Percentiles rank a stretch among this genome's conserved stretches.
phyloP scores from a whole-genome alignment of 2,113 vertebrate genomes.

The Pungitius pungitius region DNA sequence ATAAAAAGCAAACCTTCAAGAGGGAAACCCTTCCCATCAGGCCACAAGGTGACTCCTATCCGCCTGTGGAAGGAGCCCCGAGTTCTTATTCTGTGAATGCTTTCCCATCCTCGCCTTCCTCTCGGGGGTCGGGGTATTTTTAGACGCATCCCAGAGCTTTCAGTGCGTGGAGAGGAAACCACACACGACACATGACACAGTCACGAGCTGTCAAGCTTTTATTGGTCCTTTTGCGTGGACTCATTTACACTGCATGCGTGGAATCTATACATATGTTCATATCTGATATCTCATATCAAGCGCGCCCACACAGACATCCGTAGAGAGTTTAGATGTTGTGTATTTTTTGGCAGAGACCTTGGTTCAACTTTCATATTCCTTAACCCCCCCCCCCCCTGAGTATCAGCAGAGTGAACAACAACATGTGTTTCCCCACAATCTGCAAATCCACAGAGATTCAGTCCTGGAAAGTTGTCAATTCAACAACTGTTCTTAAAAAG shows the following conservation, averaged over 20 bases:
- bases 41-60: slow-evolving; percentile 9
- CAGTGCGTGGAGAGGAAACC: slow-evolving; percentile 30
- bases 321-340: not conserved
- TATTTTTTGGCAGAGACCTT: slow-evolving; percentile 37
- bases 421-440: slow-evolving; percentile 70
- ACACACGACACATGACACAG: slow-evolving; percentile 31
- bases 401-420: slow-evolving; percentile 51
- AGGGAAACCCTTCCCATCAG: slow-evolving; percentile 22
- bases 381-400: not conserved
- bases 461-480: slow-evolving; percentile 25
- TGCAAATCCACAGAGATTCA: slow-evolving; percentile 43
- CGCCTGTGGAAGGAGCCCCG: slow-evolving; percentile 16
- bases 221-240: slow-evolving; percentile 8
- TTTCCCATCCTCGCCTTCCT: slow-evolving; percentile 62
- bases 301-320: not conserved
- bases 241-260: not conserved
- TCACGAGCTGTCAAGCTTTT: slow-evolving; percentile 6
- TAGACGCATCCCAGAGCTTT: slow-evolving; percentile 58
- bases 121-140: slow-evolving; percentile 56
- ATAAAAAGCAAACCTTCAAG: not conserved
- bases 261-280: not conserved
- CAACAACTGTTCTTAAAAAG: slow-evolving; percentile 34
- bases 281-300: not conserved
- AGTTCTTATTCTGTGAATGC: slow-evolving; percentile 44
- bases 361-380: slow-evolving; percentile 45